These are phyloP conservation scores for Actinemys pallida DNA, from an alignment of 2,113 vertebrate species.

Conservation along the genomic window DNA sequence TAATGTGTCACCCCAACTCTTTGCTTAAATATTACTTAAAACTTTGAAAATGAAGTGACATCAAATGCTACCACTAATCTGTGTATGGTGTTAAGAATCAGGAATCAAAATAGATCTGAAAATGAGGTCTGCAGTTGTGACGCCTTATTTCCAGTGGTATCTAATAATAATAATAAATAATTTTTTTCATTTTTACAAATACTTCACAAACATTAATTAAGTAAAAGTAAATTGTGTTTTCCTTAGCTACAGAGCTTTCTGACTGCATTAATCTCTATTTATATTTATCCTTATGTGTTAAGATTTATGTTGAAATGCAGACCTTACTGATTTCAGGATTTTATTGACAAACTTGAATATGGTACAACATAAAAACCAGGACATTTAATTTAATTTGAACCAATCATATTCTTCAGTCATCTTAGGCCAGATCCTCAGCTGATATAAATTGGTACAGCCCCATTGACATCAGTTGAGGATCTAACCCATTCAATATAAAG, in stretches of 20 bases:
- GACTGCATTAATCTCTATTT: background rate
- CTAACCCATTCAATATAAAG: background rate
- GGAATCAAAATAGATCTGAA: background rate
- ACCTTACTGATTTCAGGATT: background rate
- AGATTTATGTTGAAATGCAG: background rate
- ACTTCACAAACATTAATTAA: slow-evolving; percentile 4
- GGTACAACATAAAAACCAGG: background rate
- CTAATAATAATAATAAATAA: background rate
- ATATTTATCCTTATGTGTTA: background rate
- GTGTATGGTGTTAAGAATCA: background rate
- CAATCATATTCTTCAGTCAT: background rate
- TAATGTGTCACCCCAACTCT: background rate
- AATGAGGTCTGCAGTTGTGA: background rate
- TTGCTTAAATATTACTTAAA: slow-evolving; percentile 35
- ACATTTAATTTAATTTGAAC: background rate
- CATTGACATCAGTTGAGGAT: background rate
- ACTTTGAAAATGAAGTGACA: background rate
- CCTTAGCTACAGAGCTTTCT: background rate
- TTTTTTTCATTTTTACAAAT: background rate
- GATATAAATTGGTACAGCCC: background rate
- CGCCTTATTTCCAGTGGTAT: background rate
- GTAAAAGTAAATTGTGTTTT: background rate
- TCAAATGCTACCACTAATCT: background rate
- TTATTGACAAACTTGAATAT: background rate
- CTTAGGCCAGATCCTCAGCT: background rate